Evolutionary conservation across 2,797 vertebrate species (phyloP).

Genomic region (Alauda arvensis): DNA sequence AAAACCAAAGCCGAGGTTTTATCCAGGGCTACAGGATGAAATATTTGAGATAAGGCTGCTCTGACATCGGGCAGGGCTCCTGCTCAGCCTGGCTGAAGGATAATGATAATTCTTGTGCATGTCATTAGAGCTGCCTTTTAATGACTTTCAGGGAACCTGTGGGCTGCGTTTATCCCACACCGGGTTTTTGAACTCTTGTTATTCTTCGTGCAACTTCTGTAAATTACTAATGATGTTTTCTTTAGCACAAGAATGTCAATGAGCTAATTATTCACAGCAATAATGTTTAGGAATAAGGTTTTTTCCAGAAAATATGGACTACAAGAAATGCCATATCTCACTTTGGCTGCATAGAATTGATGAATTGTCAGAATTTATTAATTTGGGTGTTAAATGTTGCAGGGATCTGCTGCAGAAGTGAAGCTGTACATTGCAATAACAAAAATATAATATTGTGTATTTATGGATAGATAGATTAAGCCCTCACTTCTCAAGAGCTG

Average conservation of each 20-base stretch:
- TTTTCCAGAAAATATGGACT: neutral
- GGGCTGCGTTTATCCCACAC: conserved; percentile 15
- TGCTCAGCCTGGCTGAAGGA: neutral
- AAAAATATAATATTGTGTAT: neutral
- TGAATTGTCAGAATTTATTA: conserved; percentile 9
- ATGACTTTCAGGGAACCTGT: neutral
- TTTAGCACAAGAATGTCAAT: conserved; percentile 32
- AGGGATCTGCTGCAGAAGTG: neutral
- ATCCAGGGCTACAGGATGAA: neutral
- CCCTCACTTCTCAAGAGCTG: neutral
- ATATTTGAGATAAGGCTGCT: neutral
- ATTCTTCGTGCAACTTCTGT: conserved; percentile 4
- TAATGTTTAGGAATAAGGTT: neutral
- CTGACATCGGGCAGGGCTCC: neutral
- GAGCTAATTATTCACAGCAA: conserved; percentile 48
- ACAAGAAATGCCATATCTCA: neutral
- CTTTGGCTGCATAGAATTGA: neutral
- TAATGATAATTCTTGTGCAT: neutral
- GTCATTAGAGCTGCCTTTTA: neutral
- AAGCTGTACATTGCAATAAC: neutral
- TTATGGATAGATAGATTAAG: neutral
- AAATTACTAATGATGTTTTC: conserved; percentile 47
- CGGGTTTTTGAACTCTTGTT: neutral
- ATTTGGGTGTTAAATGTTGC: conserved; percentile 8
- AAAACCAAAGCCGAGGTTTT: neutral